A percentile compares a stretch with the other conserved stretches of the same genome.
These are phyloP conservation scores for Drosophila pectinifera DNA, from an alignment of 1,140 invertebrate genomes.

Conservation along the genomic window DNA sequence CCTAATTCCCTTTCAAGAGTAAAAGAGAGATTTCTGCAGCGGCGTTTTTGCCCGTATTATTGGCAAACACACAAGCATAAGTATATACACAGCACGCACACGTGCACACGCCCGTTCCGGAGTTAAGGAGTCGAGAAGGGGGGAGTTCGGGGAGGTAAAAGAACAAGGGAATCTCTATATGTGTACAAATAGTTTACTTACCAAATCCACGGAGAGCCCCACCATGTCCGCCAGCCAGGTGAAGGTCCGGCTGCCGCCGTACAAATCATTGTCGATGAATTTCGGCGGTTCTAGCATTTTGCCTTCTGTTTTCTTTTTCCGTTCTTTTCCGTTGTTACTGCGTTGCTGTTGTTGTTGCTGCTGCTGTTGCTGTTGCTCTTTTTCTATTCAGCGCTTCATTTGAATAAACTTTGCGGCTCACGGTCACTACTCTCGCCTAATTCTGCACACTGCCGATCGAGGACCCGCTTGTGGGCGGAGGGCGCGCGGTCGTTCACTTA, in stretches of 20 bases:
- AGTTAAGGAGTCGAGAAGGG: slow-evolving; percentile 7
- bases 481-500: slow-evolving; percentile 33
- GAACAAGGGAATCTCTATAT: slow-evolving; percentile 1
- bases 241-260: slow-evolving; percentile 87
- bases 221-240: slow-evolving; percentile 86
- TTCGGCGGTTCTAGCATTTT: slow-evolving; percentile 82
- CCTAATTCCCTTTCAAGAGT: neutral
- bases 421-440: slow-evolving; percentile 13
- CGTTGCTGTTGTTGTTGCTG: slow-evolving; percentile 9
- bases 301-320: slow-evolving; percentile 23
- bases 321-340: slow-evolving; percentile 29
- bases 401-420: slow-evolving; percentile 48
- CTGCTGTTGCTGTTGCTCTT: slow-evolving; percentile 24
- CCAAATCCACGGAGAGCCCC: slow-evolving; percentile 88
- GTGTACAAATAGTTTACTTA: slow-evolving; percentile 82
- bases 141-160: neutral
- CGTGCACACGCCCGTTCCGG: slow-evolving; percentile 47
- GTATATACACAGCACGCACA: slow-evolving; percentile 38
- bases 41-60: slow-evolving; percentile 24
- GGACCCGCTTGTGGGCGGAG: neutral
- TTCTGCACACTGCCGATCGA: slow-evolving; percentile 14
- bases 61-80: slow-evolving; percentile 5
- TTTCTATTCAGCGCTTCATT: slow-evolving; percentile 54
- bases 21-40: slow-evolving; percentile 12
- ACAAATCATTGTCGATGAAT: slow-evolving; percentile 80